Evolutionary conservation across 2,113 vertebrate species (phyloP).

Genomic region (Rutilus rutilus): DNA sequence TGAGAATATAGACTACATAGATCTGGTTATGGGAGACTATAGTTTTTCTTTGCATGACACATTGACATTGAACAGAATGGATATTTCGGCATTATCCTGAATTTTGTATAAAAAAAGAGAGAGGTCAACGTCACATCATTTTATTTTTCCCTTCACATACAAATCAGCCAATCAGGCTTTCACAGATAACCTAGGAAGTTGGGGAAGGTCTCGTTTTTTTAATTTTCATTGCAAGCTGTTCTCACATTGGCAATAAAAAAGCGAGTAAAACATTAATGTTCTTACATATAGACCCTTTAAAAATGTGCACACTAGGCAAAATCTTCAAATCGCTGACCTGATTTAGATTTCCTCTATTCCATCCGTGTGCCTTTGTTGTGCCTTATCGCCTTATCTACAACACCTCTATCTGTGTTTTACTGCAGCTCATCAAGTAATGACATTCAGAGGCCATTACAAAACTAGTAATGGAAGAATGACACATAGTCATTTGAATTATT

Average conservation of each 20-base stretch:
- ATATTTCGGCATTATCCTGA: too few species aligned
- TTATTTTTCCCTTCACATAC: too few species aligned
- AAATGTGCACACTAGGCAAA: not conserved
- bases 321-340: not conserved
- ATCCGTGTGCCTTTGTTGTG: not conserved
- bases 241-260: not conserved
- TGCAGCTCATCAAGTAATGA: not conserved
- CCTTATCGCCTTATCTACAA: constrained; percentile 41
- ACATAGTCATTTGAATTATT: constrained; percentile 23
- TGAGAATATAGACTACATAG: too few species aligned
- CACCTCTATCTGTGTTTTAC: constrained; percentile 29
- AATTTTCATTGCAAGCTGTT: too few species aligned
- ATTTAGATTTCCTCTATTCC: not conserved
- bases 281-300: not conserved
- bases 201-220: too few species aligned
- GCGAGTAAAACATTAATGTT: not conserved
- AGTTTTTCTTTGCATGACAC: too few species aligned
- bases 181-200: too few species aligned
- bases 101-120: too few species aligned
- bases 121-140: too few species aligned
- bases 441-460: not conserved
- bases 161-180: too few species aligned
- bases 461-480: not conserved
- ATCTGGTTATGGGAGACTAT: too few species aligned
- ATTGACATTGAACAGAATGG: too few species aligned